Percentiles rank a stretch among this genome's conserved stretches.
Evolutionary conservation across 2,113 vertebrate species (phyloP).

Genomic region (Clarias batrachus): DNA sequence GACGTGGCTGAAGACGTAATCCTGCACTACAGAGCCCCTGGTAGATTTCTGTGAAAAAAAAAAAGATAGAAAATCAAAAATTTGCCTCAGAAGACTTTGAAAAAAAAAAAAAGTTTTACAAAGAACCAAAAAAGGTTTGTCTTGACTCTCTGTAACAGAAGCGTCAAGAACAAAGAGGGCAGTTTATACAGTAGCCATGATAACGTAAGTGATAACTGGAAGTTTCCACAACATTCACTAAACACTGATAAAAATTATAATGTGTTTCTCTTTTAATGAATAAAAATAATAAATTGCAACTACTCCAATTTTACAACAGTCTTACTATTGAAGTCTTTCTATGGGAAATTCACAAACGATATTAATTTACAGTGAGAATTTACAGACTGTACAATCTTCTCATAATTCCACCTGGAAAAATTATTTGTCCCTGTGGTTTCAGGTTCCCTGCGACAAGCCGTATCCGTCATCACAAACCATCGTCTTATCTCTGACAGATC

Average conservation of each 20-base stretch:
- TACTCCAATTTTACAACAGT: neutral
- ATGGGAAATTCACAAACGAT: neutral
- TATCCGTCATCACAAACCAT: neutral
- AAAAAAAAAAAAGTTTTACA: neutral
- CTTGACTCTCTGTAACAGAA: neutral
- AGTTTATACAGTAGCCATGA: neutral
- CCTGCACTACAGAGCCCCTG: conserved; percentile 81
- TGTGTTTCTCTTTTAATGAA: no score
- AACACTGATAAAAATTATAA: neutral
- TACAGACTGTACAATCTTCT: neutral
- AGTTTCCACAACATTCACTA: neutral
- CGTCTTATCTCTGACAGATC: neutral
- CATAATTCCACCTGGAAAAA: neutral
- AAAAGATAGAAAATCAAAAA: neutral
- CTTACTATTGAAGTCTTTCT: neutral
- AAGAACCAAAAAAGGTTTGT: neutral
- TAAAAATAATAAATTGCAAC: neutral
- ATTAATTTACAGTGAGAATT: neutral
- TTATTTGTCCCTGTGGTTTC: neutral
- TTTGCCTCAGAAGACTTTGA: neutral
- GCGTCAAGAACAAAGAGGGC: neutral
- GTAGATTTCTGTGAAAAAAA: conserved; percentile 83
- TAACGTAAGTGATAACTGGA: neutral
- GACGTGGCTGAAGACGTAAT: conserved; percentile 84
- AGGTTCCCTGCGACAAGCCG: neutral